These are phyloP conservation scores for Taxidea taxus DNA, from an alignment of 2,113 vertebrate species.

Conservation along the genomic window DNA sequence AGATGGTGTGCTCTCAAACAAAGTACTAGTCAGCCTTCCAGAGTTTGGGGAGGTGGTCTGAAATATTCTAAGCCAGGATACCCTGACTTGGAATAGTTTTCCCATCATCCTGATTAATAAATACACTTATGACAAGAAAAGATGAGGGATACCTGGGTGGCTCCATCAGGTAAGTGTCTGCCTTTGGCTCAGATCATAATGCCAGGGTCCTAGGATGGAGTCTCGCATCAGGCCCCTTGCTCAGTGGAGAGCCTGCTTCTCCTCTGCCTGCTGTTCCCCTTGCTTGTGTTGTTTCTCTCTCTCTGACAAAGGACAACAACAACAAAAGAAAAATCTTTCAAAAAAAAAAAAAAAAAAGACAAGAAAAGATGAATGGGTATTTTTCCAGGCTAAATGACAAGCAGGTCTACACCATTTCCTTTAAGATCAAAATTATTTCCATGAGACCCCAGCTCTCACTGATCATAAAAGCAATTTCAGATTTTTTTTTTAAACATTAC, in stretches of 20 bases:
- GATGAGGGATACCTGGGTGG: neutral
- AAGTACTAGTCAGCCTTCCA: neutral
- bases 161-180: neutral
- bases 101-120: neutral
- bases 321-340: neutral
- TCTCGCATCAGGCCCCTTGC: too few relatives aligned
- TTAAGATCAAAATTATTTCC: conserved; percentile 19
- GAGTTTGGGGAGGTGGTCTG: neutral
- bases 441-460: neutral
- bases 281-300: neutral
- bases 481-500: neutral
- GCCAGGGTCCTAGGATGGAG: neutral
- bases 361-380: neutral
- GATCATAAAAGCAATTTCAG: neutral
- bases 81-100: neutral
- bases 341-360: too few relatives aligned
- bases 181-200: neutral
- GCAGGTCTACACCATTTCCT: neutral
- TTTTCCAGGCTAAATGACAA: neutral
- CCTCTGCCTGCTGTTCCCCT: neutral
- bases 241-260: neutral
- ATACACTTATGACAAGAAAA: neutral
- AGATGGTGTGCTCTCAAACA: neutral
- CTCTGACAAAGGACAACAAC: neutral
- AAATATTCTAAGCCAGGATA: neutral